A percentile compares a stretch with the other conserved stretches of the same genome.
Evolutionary conservation across 2,888 invertebrate genomes (phyloP).

Genomic region (Boloria selene): DNA sequence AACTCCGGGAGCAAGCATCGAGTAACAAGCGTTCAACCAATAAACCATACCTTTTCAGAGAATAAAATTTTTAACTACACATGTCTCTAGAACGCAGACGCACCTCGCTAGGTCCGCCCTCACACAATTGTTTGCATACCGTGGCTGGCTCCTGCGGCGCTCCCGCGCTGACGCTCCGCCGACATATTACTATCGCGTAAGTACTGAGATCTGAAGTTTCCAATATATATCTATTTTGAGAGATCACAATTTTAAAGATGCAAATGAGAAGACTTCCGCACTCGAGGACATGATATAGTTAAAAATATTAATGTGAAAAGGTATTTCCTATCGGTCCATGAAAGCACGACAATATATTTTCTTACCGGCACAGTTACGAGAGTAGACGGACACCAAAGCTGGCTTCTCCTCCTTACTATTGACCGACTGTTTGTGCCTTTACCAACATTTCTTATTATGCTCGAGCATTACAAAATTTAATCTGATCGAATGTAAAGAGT

Average conservation of each 20-base stretch:
- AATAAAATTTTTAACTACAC: slow-evolving; percentile 77
- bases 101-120: slow-evolving; percentile 66
- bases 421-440: slow-evolving; percentile 65
- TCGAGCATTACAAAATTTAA: slow-evolving; percentile 51
- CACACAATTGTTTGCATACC: slow-evolving; percentile 82
- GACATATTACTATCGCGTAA: slow-evolving; percentile 12
- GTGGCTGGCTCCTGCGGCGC: slow-evolving; percentile 41
- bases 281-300: slow-evolving; percentile 82
- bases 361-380: slow-evolving; percentile 71
- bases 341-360: slow-evolving; percentile 65
- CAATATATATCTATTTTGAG: slow-evolving; percentile 61
- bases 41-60: slow-evolving; percentile 80
- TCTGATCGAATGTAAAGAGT: slow-evolving; percentile 59
- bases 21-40: slow-evolving; percentile 76
- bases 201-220: slow-evolving; percentile 77
- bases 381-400: slow-evolving; percentile 76
- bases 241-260: slow-evolving; percentile 69
- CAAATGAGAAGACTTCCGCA: slow-evolving; percentile 76
- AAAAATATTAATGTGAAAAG: slow-evolving; percentile 82
- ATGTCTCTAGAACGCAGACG: slow-evolving; percentile 71
- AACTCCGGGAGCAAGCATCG: slow-evolving; percentile 72
- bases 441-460: slow-evolving; percentile 60
- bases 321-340: slow-evolving; percentile 79
- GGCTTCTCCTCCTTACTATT: slow-evolving; percentile 73
- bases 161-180: slow-evolving; percentile 23